Base-by-base conservation (phyloP, 2,113 vertebrate genomes). In the Marmota flaviventris region DNA sequence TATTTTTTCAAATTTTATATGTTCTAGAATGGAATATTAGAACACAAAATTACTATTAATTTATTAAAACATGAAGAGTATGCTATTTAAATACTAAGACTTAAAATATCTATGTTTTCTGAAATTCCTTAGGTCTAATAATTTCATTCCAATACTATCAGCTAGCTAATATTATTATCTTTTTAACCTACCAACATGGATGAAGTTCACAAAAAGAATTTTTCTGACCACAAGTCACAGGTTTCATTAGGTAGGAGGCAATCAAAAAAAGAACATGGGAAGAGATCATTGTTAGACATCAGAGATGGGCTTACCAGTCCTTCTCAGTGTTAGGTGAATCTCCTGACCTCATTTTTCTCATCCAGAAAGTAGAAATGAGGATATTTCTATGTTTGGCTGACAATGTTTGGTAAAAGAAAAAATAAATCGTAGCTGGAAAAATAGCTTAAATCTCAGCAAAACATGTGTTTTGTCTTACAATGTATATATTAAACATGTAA, bases 401-500 rank as follows among this genome's bases (percentile, higher is more conserved):
- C 8, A 65, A 29, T 72, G 18, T 79, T 65, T 84, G 94, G 81
- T 56, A 51, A 18, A 29, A 82, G 6, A 73, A 56, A 72, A 39
- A 79, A 73, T 16, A 16, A 6, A 93, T 42, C 34, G 75, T 27
- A 78, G 58, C 79, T 56, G 2, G 18, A 92, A 93, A 96, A 94
- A 56, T 77, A 73, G 45, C 73, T 91, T 20, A 82, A 84, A 91
- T 83, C 10, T 24, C 61, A 90, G 1, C 85, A 63, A 79, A 94
- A 81, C 12, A 45, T 14, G 2, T 39, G 65, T 75, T 93, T 90
- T 56, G 13, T 3, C 3, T 97, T 34, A 27, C 34, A 65, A 82
- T 69, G 12, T 86, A 39, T 32, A n/a, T 84, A 84, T 84, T 69
- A 95, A 95, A 87, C 51, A 85, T 4, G 22, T 48, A 18, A 81